A percentile compares a stretch with the other conserved stretches of the same genome.
These are phyloP conservation scores for Progne subis DNA, from an alignment of 2,113 vertebrate species.

Conservation along the genomic window DNA sequence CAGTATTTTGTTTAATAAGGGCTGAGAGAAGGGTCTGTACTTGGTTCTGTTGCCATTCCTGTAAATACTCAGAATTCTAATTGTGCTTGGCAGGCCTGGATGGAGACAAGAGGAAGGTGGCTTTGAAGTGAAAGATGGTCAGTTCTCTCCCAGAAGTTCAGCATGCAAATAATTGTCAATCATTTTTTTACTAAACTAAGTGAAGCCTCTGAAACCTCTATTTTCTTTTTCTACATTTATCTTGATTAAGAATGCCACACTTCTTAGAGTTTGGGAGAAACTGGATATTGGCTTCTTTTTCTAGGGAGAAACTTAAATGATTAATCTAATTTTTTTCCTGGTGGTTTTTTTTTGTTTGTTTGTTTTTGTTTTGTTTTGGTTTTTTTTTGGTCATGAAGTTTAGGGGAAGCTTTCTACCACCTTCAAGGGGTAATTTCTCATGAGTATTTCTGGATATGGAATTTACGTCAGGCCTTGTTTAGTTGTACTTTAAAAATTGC, in stretches of 20 bases:
- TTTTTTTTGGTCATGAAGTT: not conserved
- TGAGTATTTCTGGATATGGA: not conserved
- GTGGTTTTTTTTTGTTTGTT: slow-evolving; percentile 3
- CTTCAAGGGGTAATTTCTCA: not conserved
- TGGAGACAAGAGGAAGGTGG: not conserved
- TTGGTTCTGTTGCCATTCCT: not conserved
- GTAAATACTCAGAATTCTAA: not conserved
- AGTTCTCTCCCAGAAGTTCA: slow-evolving; percentile 25
- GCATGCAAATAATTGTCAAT: slow-evolving; percentile 47
- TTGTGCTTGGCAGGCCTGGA: not conserved
- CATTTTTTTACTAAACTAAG: slow-evolving; percentile 26
- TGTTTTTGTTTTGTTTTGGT: too few relatives aligned
- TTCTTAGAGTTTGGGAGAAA: slow-evolving; percentile 50
- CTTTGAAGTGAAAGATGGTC: not conserved
- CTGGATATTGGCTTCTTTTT: slow-evolving; percentile 22
- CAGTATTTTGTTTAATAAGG: not conserved
- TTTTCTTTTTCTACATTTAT: slow-evolving; percentile 60
- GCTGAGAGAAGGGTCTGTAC: not conserved
- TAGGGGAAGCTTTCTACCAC: not conserved
- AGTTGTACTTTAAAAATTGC: not conserved
- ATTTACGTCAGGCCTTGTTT: not conserved
- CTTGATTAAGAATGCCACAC: slow-evolving; percentile 70
- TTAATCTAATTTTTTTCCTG: slow-evolving; percentile 45
- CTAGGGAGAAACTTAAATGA: slow-evolving; percentile 29
- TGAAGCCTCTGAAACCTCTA: slow-evolving; percentile 23